A percentile compares a stretch with the other conserved stretches of the same genome.
phyloP scores from a whole-genome alignment of 2,888 invertebrate species.

The Lepidocyrtinus sp. region DNA sequence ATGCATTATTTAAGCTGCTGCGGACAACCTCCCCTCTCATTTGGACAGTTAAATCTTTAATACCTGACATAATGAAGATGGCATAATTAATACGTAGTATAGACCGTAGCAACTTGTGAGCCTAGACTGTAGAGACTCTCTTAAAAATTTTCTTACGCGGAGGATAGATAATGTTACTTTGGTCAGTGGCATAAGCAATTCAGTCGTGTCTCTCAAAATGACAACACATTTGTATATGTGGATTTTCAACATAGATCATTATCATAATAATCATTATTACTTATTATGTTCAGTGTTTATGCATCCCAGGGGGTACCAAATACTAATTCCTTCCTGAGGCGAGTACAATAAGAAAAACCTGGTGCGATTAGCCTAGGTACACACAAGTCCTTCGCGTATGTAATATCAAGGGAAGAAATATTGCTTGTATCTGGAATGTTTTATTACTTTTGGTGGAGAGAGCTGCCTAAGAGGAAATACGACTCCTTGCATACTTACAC shows the following conservation, averaged over 20 bases:
- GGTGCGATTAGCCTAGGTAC: not conserved
- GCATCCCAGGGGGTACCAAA: conserved; percentile 41
- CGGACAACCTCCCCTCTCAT: not conserved
- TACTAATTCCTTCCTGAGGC: conserved; percentile 28
- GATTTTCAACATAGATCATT: conserved; percentile 40
- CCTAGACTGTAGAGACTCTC: no score
- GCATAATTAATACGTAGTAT: conserved; percentile 17
- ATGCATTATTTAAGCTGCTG: not conserved
- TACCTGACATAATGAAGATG: conserved; percentile 14
- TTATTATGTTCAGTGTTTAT: conserved; percentile 36
- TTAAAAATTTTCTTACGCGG: no score
- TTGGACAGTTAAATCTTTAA: not conserved
- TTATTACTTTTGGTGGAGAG: not conserved
- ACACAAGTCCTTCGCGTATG: not conserved
- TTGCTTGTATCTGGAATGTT: conserved; percentile 3
- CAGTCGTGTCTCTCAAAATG: conserved; percentile 16
- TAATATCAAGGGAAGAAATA: not conserved
- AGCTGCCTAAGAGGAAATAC: not conserved
- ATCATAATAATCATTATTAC: conserved; percentile 44
- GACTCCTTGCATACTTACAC: not conserved
- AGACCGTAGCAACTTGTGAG: not conserved
- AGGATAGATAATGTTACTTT: no score
- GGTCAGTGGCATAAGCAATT: not conserved
- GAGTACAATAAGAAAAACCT: not conserved
- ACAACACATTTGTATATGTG: conserved; percentile 21